Percentiles rank a stretch among this genome's conserved stretches.
These are phyloP conservation scores for Nansenia antarctica DNA, from an alignment of 2,113 vertebrate species.

Conservation along the genomic window DNA sequence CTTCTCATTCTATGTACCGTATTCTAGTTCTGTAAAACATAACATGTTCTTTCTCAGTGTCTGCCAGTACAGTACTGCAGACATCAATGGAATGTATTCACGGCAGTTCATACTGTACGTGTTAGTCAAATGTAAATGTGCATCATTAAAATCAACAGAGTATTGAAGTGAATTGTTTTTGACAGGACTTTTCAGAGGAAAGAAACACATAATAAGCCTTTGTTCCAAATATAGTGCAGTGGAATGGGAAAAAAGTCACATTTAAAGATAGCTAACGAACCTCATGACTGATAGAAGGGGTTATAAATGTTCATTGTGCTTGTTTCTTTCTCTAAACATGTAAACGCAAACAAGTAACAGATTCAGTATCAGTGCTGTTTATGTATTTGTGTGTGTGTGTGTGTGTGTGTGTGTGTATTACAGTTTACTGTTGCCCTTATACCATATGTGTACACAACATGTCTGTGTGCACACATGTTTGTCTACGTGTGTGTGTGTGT, in stretches of 20 bases:
- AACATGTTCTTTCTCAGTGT: neutral
- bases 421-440: neutral
- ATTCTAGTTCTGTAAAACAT: neutral
- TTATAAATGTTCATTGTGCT: neutral
- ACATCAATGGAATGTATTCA: too few relatives aligned
- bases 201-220: neutral
- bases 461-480: neutral
- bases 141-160: neutral
- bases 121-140: neutral
- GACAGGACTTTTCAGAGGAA: neutral
- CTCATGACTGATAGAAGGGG: neutral
- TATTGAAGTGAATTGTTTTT: neutral
- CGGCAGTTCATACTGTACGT: too few relatives aligned
- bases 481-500: neutral
- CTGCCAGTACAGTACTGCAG: too few relatives aligned
- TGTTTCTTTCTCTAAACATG: neutral
- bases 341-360: constrained; percentile 39
- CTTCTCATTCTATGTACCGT: too few relatives aligned
- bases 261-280: neutral
- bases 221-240: constrained; percentile 1
- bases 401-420: neutral
- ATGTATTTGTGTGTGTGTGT: neutral
- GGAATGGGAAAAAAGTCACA: neutral
- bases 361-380: constrained; percentile 7
- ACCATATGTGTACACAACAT: neutral